Conservation (phyloP, 2,888 invertebrate species). For the Drosophila rubida region DNA sequence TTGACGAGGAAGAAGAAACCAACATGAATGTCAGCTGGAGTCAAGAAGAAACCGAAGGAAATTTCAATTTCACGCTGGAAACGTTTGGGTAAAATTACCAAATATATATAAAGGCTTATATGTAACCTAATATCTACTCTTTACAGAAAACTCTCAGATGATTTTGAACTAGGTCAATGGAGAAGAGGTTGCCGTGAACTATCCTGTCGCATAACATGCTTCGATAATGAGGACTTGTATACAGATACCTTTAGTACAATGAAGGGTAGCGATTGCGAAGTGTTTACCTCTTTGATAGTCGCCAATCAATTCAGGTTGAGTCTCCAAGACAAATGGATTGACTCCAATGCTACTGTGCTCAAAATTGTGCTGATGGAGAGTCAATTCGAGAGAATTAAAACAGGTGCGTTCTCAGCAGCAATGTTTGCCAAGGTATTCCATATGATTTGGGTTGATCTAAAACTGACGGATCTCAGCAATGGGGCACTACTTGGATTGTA, state of each 20-base stretch:
- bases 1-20: not conserved
- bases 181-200: slow-evolving; percentile 31
- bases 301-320: slow-evolving; percentile 5
- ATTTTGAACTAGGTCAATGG: not conserved
- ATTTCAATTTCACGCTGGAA: slow-evolving; percentile 7
- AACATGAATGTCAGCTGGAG: not conserved
- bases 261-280: slow-evolving; percentile 29
- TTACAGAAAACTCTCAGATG: slow-evolving; percentile 17
- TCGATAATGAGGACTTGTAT: slow-evolving; percentile 29
- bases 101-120: not conserved
- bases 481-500: slow-evolving; percentile 77
- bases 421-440: slow-evolving; percentile 67
- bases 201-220: slow-evolving; percentile 44
- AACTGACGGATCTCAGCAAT: slow-evolving; percentile 56
- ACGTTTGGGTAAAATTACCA: slow-evolving; percentile 13
- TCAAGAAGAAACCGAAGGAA: not conserved
- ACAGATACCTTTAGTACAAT: slow-evolving; percentile 26
- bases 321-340: slow-evolving; percentile 57
- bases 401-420: slow-evolving; percentile 72
- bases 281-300: slow-evolving; percentile 32
- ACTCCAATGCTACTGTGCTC: slow-evolving; percentile 39
- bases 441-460: slow-evolving; percentile 54
- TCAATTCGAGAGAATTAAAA: slow-evolving; percentile 54
- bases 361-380: slow-evolving; percentile 61
- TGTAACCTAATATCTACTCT: not conserved